phyloP scores from a whole-genome alignment of 2,888 invertebrate species.

The Drosophila tripunctata region DNA sequence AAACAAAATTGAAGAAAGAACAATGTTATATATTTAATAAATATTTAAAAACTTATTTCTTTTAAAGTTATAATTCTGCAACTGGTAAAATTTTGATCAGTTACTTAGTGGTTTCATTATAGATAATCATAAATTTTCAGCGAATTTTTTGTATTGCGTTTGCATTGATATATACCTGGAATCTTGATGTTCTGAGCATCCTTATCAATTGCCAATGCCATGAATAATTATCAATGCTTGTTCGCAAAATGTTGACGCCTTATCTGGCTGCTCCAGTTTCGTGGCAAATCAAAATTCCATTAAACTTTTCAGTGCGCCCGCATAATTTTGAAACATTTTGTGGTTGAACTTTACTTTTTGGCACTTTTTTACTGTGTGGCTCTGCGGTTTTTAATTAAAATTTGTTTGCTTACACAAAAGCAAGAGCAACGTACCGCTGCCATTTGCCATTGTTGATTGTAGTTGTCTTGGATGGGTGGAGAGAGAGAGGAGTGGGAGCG shows the following conservation, averaged over 20 bases:
- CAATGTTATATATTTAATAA: too few relatives aligned
- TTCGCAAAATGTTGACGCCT: constrained; percentile 30
- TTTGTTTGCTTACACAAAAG: constrained; percentile 60
- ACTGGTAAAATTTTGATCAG: too few relatives aligned
- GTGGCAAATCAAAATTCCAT: constrained; percentile 55
- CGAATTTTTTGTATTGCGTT: background rate
- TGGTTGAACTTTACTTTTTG: constrained; percentile 65
- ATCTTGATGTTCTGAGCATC: background rate
- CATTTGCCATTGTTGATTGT: constrained; percentile 47
- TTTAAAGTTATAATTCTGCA: too few relatives aligned
- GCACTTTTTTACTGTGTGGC: constrained; percentile 57
- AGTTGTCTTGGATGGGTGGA: constrained; percentile 25
- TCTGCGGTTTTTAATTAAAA: constrained; percentile 71
- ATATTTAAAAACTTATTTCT: too few relatives aligned
- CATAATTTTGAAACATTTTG: constrained; percentile 71
- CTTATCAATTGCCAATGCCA: constrained; percentile 36
- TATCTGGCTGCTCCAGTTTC: constrained; percentile 22
- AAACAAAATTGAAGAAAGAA: too few relatives aligned
- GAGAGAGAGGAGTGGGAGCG: background rate
- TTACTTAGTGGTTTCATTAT: too few relatives aligned
- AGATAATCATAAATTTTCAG: too few relatives aligned
- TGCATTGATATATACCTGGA: background rate
- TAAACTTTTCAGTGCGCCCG: constrained; percentile 52
- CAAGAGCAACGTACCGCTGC: constrained; percentile 27
- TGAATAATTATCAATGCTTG: constrained; percentile 43